These are phyloP conservation scores for Stigmatopora nigra DNA, from an alignment of 2,113 vertebrate species.

Conservation along the genomic window DNA sequence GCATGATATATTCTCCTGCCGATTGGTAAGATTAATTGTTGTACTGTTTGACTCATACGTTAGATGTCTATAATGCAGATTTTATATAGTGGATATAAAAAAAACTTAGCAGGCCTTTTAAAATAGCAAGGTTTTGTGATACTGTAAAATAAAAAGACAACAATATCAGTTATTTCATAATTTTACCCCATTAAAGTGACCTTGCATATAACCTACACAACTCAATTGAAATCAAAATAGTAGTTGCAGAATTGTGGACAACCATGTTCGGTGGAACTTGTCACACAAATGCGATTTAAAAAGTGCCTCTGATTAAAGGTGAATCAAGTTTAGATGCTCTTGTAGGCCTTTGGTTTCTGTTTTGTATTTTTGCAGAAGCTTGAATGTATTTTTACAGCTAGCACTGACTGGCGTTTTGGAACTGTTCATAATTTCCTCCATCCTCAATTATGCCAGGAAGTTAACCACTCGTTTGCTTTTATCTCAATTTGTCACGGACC, in stretches of 20 bases:
- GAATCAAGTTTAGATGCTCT: too few species aligned
- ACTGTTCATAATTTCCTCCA: neutral
- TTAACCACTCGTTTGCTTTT: too few species aligned
- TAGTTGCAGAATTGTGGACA: neutral
- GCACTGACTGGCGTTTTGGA: too few species aligned
- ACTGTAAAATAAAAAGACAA: neutral
- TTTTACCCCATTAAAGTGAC: neutral
- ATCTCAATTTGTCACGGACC: too few species aligned
- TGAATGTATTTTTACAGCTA: too few species aligned
- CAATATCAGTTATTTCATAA: neutral
- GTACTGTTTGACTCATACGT: neutral
- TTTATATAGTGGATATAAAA: neutral
- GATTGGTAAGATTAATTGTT: conserved; percentile 8
- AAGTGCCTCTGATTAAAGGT: neutral
- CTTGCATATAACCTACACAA: neutral
- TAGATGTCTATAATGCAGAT: conserved; percentile 14
- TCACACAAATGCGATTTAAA: neutral
- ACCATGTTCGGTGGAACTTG: neutral
- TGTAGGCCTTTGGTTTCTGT: too few species aligned
- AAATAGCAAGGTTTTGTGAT: neutral
- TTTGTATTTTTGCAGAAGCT: too few species aligned
- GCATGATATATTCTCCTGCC: conserved; percentile 1
- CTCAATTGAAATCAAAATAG: neutral
- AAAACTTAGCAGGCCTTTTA: neutral
- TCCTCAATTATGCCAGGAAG: neutral